These are phyloP conservation scores for Cephus sareptanus DNA, from an alignment of 2,888 invertebrate genomes.

Conservation along the genomic window DNA sequence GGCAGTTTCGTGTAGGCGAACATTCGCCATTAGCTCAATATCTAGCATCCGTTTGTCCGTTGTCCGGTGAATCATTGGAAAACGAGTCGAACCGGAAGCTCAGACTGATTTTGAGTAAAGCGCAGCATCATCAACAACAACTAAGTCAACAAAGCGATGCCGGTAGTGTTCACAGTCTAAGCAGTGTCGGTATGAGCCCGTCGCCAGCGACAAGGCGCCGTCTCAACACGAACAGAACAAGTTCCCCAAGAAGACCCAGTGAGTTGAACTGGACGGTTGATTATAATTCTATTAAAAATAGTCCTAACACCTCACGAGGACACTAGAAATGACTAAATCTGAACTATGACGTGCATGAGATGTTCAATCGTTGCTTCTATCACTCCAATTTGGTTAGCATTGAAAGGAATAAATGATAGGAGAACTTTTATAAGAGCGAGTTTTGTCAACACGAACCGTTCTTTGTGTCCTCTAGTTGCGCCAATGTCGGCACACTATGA, in stretches of 20 bases:
- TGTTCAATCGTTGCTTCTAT: conserved; percentile 8
- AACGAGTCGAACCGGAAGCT: conserved; percentile 90
- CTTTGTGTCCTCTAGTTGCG: conserved; percentile 55
- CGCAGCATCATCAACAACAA: conserved; percentile 90
- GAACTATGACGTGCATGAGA: conserved; percentile 10
- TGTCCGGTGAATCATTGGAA: conserved; percentile 83
- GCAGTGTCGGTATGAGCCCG: conserved; percentile 61
- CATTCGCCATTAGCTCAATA: conserved; percentile 85
- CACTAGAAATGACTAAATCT: conserved; percentile 10
- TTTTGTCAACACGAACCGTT: not conserved
- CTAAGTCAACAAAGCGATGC: conserved; percentile 75
- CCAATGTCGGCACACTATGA: conserved; percentile 58
- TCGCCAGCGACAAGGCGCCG: conserved; percentile 68
- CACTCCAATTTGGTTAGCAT: not conserved
- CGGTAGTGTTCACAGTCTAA: conserved; percentile 50
- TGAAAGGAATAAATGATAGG: not conserved
- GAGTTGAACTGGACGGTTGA: conserved; percentile 41
- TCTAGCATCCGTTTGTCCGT: conserved; percentile 84
- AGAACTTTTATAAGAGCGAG: not conserved
- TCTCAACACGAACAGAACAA: conserved; percentile 63
- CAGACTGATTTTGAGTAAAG: conserved; percentile 87
- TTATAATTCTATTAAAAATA: conserved; percentile 12
- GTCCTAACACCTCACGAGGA: not conserved
- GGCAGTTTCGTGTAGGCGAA: conserved; percentile 88
- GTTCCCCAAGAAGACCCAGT: conserved; percentile 67